Evolutionary conservation across 2,888 invertebrate species (phyloP).

Genomic region (Lasioglossum marginatum): DNA sequence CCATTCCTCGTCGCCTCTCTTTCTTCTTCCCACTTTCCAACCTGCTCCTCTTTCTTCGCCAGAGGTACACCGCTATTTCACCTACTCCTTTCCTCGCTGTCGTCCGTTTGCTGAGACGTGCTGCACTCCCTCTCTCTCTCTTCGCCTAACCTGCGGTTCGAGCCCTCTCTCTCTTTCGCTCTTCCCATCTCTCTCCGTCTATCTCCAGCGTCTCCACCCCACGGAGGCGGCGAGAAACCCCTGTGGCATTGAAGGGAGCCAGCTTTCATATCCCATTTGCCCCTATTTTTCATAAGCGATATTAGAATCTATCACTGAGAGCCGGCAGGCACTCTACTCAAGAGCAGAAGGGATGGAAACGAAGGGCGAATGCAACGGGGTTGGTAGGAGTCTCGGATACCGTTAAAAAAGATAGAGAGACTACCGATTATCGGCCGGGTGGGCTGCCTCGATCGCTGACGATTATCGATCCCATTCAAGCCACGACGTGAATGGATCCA

Average conservation of each 20-base stretch:
- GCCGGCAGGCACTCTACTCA: constrained; percentile 62
- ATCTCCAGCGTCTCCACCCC: neutral
- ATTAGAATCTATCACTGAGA: constrained; percentile 76
- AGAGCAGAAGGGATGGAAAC: constrained; percentile 56
- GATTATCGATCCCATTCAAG: constrained; percentile 79
- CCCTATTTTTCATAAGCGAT: constrained; percentile 78
- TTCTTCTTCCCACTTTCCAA: constrained; percentile 30
- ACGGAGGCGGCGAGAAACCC: constrained; percentile 49
- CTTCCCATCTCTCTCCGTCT: neutral
- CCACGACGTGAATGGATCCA: constrained; percentile 71
- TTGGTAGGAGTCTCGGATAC: constrained; percentile 52
- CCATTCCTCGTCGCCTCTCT: constrained; percentile 23
- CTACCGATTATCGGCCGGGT: constrained; percentile 72
- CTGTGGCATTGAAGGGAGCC: constrained; percentile 67
- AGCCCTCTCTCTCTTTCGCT: neutral
- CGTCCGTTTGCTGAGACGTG: constrained; percentile 50
- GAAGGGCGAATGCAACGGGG: constrained; percentile 42
- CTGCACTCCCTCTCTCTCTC: constrained; percentile 20
- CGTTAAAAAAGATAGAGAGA: constrained; percentile 71
- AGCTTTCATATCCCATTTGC: constrained; percentile 73
- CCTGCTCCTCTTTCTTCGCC: constrained; percentile 21
- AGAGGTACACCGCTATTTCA: constrained; percentile 59
- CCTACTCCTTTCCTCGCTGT: constrained; percentile 49
- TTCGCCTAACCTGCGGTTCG: neutral
- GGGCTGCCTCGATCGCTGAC: constrained; percentile 73